Conservation (phyloP, 1,140 invertebrate species). For the Euura saliciscinereae region DNA sequence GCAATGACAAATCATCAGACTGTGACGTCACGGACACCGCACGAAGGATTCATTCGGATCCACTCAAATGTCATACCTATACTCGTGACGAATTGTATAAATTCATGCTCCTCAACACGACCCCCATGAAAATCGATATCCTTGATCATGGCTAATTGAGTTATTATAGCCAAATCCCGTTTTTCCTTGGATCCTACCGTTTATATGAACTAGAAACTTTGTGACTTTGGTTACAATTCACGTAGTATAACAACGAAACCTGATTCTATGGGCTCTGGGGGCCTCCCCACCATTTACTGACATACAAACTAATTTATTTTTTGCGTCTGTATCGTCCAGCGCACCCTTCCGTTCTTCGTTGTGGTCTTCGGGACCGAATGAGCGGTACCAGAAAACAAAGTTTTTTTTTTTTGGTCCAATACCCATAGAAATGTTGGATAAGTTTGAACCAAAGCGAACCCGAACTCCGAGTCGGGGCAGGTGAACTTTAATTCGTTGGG, state of each 20-base stretch:
- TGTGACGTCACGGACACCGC: background rate
- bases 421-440: too few species aligned
- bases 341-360: background rate
- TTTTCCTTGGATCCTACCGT: too few species aligned
- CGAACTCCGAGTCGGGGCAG: slow-evolving; percentile 17
- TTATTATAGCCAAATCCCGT: too few species aligned
- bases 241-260: too few species aligned
- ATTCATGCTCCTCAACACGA: background rate
- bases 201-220: too few species aligned
- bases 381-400: background rate
- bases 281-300: background rate
- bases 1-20: background rate
- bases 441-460: too few species aligned
- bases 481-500: slow-evolving; percentile 35
- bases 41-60: background rate
- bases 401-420: slow-evolving; percentile 23
- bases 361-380: background rate
- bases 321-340: background rate
- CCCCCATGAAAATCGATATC: background rate
- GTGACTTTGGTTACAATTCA: too few species aligned
- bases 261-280: too few species aligned
- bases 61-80: background rate
- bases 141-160: background rate
- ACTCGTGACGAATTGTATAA: background rate
- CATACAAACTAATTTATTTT: slow-evolving; percentile 12